phyloP scores from a whole-genome alignment of 2,888 invertebrate species.

The Tenthredo distinguenda region DNA sequence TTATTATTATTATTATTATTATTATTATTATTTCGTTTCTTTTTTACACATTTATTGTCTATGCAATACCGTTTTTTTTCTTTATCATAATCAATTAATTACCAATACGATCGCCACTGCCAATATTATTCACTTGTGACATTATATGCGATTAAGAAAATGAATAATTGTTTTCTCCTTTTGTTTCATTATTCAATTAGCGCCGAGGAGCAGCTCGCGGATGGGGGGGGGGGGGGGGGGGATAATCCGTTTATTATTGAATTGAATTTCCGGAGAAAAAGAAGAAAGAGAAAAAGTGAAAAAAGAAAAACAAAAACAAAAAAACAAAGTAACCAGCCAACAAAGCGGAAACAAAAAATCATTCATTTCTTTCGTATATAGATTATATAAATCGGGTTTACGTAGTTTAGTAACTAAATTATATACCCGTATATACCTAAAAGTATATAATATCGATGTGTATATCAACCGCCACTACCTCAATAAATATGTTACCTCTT shows the following conservation, averaged over 20 bases:
- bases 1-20: too few relatives aligned
- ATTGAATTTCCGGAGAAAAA: background rate
- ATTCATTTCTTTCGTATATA: background rate
- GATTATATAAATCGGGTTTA: background rate
- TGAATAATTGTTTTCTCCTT: background rate
- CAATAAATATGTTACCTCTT: slow-evolving; percentile 58
- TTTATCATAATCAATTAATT: too few relatives aligned
- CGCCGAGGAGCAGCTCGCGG: too few relatives aligned
- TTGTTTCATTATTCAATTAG: background rate
- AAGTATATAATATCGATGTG: background rate
- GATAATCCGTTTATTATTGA: background rate
- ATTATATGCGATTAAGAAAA: background rate
- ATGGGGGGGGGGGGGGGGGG: background rate
- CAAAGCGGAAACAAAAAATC: background rate
- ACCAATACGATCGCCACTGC: too few relatives aligned
- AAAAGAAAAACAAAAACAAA: too few relatives aligned
- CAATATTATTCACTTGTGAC: too few relatives aligned
- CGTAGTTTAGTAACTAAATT: slow-evolving; percentile 9
- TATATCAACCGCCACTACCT: slow-evolving; percentile 71
- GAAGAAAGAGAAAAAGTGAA: background rate
- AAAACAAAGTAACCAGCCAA: background rate
- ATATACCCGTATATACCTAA: background rate
- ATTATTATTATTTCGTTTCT: too few relatives aligned
- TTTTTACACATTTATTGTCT: too few relatives aligned
- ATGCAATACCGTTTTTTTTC: too few relatives aligned